Evolutionary conservation across 2,113 vertebrate genomes (phyloP).

Genomic region (Asarcornis scutulata): DNA sequence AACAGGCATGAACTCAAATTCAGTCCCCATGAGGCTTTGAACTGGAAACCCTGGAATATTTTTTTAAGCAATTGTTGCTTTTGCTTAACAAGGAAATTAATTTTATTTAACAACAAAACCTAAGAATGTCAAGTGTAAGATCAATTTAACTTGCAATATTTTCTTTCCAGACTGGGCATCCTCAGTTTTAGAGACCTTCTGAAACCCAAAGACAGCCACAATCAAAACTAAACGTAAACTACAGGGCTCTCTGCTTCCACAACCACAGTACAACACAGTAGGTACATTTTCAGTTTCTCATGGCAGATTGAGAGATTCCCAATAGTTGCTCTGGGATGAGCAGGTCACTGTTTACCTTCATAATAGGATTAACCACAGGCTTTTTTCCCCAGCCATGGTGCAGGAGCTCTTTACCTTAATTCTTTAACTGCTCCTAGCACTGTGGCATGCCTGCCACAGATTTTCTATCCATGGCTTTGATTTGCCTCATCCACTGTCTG

Average conservation of each 20-base stretch:
- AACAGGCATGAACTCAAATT: not conserved
- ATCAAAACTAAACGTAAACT: not conserved
- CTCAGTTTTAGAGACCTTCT: not conserved
- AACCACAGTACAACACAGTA: not conserved
- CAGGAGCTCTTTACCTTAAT: not conserved
- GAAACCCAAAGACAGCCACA: not conserved
- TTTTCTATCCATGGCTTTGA: not conserved
- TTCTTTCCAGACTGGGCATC: not conserved
- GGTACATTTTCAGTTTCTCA: not conserved
- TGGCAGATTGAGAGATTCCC: not conserved
- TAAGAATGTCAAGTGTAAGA: not conserved
- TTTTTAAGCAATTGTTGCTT: slow-evolving; percentile 5
- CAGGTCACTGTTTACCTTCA: not conserved
- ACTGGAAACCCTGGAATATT: not conserved
- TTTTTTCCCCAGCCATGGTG: not conserved
- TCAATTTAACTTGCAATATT: not conserved
- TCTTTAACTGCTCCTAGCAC: not conserved
- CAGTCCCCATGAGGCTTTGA: not conserved
- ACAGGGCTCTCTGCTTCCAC: not conserved
- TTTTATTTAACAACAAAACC: slow-evolving; percentile 24
- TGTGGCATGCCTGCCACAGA: not conserved
- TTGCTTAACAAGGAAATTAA: slow-evolving; percentile 23
- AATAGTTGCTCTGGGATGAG: not conserved
- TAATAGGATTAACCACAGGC: not conserved
- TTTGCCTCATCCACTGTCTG: not conserved